These are phyloP conservation scores for Pica pica DNA, from an alignment of 2,113 vertebrate genomes.

Conservation along the genomic window DNA sequence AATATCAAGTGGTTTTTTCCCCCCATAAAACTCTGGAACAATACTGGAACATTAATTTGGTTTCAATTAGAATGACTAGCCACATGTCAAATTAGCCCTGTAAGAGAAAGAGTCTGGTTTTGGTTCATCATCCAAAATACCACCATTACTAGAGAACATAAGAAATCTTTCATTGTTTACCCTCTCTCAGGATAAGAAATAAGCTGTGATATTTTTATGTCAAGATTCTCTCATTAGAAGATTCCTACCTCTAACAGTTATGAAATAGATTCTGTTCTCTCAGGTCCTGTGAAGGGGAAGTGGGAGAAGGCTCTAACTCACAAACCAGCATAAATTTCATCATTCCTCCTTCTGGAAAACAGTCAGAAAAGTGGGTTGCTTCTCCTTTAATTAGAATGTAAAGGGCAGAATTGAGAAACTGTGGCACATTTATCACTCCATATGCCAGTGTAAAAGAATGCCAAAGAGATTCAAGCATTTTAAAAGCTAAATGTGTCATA, in stretches of 20 bases:
- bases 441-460: conserved; percentile 10
- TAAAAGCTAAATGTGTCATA: background rate
- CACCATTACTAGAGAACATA: background rate
- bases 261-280: background rate
- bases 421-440: conserved; percentile 46
- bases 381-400: conserved; percentile 53
- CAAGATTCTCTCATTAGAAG: background rate
- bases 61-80: background rate
- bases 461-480: background rate
- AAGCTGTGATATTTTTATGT: conserved; percentile 29
- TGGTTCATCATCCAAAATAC: background rate
- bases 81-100: background rate
- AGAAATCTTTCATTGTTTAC: background rate
- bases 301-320: background rate
- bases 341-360: conserved; percentile 31
- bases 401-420: conserved; percentile 51
- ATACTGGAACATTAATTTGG: background rate
- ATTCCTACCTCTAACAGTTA: background rate
- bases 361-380: conserved; percentile 41
- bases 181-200: background rate
- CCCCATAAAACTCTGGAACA: background rate
- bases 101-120: background rate
- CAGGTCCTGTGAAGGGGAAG: background rate
- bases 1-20: background rate
- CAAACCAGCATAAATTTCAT: background rate